Evolutionary conservation across 1,140 invertebrate species (phyloP), one percentile per base, ranked within the genome.

Genomic region (Chrysoperla carnea): DNA sequence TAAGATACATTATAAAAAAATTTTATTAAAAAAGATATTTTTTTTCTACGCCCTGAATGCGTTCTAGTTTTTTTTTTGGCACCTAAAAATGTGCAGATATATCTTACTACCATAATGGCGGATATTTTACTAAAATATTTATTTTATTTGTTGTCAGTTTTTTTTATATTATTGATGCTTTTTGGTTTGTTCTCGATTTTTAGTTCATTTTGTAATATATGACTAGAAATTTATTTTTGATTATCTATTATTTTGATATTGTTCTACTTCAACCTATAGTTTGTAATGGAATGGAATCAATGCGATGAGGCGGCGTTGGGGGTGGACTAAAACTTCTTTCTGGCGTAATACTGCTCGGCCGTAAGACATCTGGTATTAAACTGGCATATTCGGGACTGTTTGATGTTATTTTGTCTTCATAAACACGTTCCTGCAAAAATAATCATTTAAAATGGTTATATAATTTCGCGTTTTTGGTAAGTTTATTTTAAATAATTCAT

Each of bases 301-400:
- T 64, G 51, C 67, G 64, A 44, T 71, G 67, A 36, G 61, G 44
- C 38, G 59, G 61, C 8, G 62, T 61, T 28, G 58, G 53, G 12
- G 58, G 60, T 51, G 68, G 67, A 5, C 67, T 62, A 14, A 57
- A 51, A 39, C 59, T 60, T 45, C 62, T 44, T 51, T 61, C 67
- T 6, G 65, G 46, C 52, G 66, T 47, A 52, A 62, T 42, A 36
- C 60, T 64, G 37, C 63, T 66, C 8, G 66, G 65, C 5, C 68
- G 63, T 23, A 68, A 57, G 13, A 58, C 55, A 6, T 51, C 52
- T 11, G 67, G 66, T 42, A 72, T 62, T 28, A 72, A 46, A 48
- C 68, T 70, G 1, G 68, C 64, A 35, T 69, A 64, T 55, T 72
- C 69, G 14, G 68, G 65, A 46, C 69, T 69, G 51, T 67, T 70